Evolutionary conservation across 2,888 invertebrate species (phyloP).

Genomic region (Hemaris fuciformis): DNA sequence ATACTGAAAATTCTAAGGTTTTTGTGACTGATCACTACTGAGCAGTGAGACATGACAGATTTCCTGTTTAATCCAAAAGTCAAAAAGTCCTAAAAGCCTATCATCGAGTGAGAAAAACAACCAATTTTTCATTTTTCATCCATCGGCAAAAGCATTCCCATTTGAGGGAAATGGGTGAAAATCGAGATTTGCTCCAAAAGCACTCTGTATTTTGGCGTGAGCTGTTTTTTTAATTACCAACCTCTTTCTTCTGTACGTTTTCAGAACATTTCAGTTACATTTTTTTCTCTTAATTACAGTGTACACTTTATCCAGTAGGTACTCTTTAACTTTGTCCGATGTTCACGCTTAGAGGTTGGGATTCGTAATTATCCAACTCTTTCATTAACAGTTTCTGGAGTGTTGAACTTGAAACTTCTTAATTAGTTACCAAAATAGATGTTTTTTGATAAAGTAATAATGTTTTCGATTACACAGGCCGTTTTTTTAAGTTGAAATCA

Average conservation of each 20-base stretch:
- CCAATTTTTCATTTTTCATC: not conserved
- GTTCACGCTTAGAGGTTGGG: not conserved
- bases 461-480: not conserved
- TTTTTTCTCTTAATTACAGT: conserved; percentile 12
- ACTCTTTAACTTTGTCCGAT: not conserved
- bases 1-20: no score
- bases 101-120: not conserved
- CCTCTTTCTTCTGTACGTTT: conserved; percentile 4
- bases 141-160: not conserved
- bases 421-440: conserved; percentile 7
- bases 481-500: not conserved
- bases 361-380: conserved; percentile 21
- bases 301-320: not conserved
- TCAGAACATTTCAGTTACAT: conserved; percentile 5
- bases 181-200: not conserved
- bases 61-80: not conserved
- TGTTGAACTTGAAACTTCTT: conserved; percentile 11
- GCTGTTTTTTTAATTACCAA: conserved; percentile 8
- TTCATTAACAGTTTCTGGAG: conserved; percentile 17
- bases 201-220: not conserved
- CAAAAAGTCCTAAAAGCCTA: not conserved
- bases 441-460: not conserved
- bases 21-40: no score
- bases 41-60: no score
- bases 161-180: not conserved